phyloP scores from a whole-genome alignment of 2,113 vertebrate genomes.

The Coryphaenoides rupestris region DNA sequence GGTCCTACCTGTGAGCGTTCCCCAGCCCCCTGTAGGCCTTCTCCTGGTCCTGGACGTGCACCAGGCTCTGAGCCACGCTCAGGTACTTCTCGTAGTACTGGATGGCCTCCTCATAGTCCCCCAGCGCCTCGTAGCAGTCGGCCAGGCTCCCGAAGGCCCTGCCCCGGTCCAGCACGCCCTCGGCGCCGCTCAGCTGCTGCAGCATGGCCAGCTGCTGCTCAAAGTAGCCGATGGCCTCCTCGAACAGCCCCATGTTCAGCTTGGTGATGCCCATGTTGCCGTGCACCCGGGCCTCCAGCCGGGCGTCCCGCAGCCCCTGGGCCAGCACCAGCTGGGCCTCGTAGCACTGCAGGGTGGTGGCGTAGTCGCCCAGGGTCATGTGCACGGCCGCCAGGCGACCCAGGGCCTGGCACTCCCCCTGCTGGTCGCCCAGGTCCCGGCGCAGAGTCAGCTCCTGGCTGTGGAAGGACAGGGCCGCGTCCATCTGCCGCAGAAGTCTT shows the following conservation, averaged over 20 bases:
- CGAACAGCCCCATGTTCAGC: slow-evolving; percentile 93
- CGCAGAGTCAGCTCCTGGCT: slow-evolving; percentile 89
- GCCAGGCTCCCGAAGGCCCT: slow-evolving; percentile 90
- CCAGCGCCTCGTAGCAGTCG: slow-evolving; percentile 90
- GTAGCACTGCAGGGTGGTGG: slow-evolving; percentile 90
- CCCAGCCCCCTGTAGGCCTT: slow-evolving; percentile 92
- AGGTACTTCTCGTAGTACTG: slow-evolving; percentile 92
- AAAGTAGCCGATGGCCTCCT: slow-evolving; percentile 92
- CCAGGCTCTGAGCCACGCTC: slow-evolving; percentile 88
- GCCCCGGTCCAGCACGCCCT: slow-evolving; percentile 85
- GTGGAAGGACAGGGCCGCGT: slow-evolving; percentile 88
- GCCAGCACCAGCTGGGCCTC: slow-evolving; percentile 89
- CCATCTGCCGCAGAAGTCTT: slow-evolving; percentile 80
- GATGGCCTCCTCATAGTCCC: slow-evolving; percentile 92
- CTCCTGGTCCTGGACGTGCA: slow-evolving; percentile 90
- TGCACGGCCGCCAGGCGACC: slow-evolving; percentile 92
- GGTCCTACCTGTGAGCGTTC: slow-evolving; percentile 85
- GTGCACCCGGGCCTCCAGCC: slow-evolving; percentile 89
- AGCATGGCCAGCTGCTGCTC: slow-evolving; percentile 95
- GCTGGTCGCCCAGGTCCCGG: slow-evolving; percentile 82
- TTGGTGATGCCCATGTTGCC: slow-evolving; percentile 98
- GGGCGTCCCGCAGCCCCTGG: slow-evolving; percentile 84
- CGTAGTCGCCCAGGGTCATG: slow-evolving; percentile 89
- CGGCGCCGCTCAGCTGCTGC: slow-evolving; percentile 86
- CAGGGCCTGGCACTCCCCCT: slow-evolving; percentile 86